These are phyloP conservation scores for Brachionus rotundiformis DNA, from an alignment of 1,140 invertebrate species.

Conservation along the genomic window DNA sequence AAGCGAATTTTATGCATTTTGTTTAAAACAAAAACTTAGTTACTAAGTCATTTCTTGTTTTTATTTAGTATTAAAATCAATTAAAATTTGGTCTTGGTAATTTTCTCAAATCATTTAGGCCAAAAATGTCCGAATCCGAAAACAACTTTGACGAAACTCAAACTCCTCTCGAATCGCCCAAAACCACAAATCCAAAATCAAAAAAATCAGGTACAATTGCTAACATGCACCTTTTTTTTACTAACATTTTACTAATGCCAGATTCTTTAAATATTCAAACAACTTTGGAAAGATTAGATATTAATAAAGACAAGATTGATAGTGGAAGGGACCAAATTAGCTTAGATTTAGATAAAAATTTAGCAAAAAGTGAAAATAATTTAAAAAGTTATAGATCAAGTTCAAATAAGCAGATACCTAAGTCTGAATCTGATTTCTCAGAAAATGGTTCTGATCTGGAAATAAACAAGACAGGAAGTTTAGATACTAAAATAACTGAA, in stretches of 20 bases:
- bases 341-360: background rate
- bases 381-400: background rate
- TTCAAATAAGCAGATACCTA: background rate
- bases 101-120: background rate
- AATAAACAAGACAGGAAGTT: background rate
- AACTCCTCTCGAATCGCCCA: background rate
- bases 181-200: background rate
- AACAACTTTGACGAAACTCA: background rate
- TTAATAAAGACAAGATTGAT: background rate
- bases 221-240: background rate
- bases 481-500: no score
- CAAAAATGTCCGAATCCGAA: background rate
- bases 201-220: background rate
- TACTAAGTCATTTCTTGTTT: background rate
- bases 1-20: background rate
- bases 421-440: background rate
- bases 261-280: background rate
- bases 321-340: background rate
- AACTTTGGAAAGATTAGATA: background rate
- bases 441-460: background rate
- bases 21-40: constrained; percentile 16
- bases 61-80: background rate
- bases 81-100: background rate
- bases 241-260: background rate
- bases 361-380: background rate